phyloP scores from a whole-genome alignment of 1,140 invertebrate genomes.

The Drosophila littoralis region DNA sequence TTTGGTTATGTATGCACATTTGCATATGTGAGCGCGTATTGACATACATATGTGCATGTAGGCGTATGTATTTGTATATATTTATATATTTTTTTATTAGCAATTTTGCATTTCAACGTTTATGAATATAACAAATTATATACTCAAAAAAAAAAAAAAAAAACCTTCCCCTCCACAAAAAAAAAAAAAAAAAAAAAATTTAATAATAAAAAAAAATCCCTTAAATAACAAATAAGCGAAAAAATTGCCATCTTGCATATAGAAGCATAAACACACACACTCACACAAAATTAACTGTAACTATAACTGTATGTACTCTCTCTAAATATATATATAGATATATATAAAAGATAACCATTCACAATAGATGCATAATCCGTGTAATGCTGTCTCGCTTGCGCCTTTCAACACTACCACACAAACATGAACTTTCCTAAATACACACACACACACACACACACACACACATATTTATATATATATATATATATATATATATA shows the following conservation, averaged over 20 bases:
- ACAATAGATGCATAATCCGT: slow-evolving; percentile 7
- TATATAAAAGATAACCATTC: slow-evolving; percentile 1
- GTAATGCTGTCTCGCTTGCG: slow-evolving; percentile 38
- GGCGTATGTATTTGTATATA: not conserved
- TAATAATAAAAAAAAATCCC: not conserved
- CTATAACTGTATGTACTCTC: slow-evolving; percentile 6
- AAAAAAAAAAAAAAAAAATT: not conserved
- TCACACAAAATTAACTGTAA: slow-evolving; percentile 12
- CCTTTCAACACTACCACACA: slow-evolving; percentile 15
- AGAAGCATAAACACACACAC: not conserved
- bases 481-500: slow-evolving; percentile 16
- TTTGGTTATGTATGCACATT: not conserved
- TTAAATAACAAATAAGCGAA: slow-evolving; percentile 1
- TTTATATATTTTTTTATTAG: slow-evolving; percentile 7
- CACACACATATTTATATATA: not conserved
- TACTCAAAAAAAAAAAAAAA: slow-evolving; percentile 4
- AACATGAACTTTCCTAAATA: slow-evolving; percentile 13
- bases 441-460: not conserved
- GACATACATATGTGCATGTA: not conserved
- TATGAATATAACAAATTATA: slow-evolving; percentile 13
- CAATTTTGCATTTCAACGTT: slow-evolving; percentile 12
- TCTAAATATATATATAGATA: not conserved
- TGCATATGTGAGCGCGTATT: not conserved
- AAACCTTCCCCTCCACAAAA: not conserved
- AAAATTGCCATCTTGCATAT: slow-evolving; percentile 1